phyloP scores from a whole-genome alignment of 2,888 invertebrate genomes.

The Candidula unifasciata region DNA sequence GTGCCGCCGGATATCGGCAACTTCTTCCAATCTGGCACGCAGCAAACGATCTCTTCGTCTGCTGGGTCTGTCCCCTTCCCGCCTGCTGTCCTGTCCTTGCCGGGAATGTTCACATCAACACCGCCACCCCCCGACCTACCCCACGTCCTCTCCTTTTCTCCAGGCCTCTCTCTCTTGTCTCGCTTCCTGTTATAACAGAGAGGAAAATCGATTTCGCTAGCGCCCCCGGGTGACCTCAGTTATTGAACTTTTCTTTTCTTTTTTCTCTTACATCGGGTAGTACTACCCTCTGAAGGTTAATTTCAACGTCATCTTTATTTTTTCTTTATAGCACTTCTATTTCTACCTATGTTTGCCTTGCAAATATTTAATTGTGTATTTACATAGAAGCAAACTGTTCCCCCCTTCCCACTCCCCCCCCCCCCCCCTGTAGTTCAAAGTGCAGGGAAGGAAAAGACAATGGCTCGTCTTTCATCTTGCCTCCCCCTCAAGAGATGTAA shows the following conservation, averaged over 20 bases:
- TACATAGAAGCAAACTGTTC: no score
- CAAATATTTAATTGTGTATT: no score
- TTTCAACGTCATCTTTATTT: neutral
- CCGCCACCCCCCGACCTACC: neutral
- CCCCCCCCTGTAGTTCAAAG: no score
- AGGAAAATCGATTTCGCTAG: neutral
- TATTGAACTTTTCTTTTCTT: slow-evolving; percentile 1
- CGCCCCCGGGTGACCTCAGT: slow-evolving; percentile 3
- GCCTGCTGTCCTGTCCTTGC: neutral
- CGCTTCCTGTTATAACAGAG: neutral
- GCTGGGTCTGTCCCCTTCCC: neutral
- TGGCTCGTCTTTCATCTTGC: no score
- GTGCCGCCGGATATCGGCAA: neutral
- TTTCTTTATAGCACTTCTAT: neutral
- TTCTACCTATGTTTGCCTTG: no score
- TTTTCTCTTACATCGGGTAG: neutral
- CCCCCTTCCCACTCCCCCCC: no score
- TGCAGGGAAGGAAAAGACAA: no score
- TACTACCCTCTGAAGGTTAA: neutral
- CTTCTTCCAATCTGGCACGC: neutral
- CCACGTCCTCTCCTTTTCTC: neutral
- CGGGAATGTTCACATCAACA: neutral
- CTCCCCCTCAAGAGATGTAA: no score
- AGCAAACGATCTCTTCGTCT: slow-evolving; percentile 4
- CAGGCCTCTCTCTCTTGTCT: neutral